Percentiles rank a stretch among this genome's conserved stretches.
phyloP scores from a whole-genome alignment of 2,888 invertebrate species.

The Stegana nigrithorax region DNA sequence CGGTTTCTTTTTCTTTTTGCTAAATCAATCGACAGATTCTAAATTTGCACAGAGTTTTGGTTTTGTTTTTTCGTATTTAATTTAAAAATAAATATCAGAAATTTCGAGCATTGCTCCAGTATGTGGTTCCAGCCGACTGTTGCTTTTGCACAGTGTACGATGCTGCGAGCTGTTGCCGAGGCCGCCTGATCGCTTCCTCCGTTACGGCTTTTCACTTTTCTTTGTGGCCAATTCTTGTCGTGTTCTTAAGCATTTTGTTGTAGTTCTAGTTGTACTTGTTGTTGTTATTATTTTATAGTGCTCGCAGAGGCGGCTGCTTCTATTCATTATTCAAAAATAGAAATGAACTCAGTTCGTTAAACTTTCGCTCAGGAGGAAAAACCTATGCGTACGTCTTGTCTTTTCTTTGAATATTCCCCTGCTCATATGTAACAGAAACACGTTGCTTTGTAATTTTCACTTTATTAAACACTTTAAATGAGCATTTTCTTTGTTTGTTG shows the following conservation, averaged over 20 bases:
- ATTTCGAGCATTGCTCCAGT: too few species aligned
- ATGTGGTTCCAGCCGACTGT: neutral
- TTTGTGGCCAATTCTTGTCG: neutral
- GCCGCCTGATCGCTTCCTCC: neutral
- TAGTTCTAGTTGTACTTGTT: neutral
- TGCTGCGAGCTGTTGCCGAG: neutral
- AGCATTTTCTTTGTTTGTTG: slow-evolving; percentile 12
- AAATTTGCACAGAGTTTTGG: too few species aligned
- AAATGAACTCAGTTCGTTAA: slow-evolving; percentile 70
- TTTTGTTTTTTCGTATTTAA: too few species aligned
- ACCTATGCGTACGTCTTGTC: slow-evolving; percentile 9
- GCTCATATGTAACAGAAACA: neutral
- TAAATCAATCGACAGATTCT: too few species aligned
- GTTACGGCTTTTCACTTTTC: slow-evolving; percentile 1
- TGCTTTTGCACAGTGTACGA: neutral
- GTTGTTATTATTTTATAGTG: too few species aligned
- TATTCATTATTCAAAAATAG: slow-evolving; percentile 62
- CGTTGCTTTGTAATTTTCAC: neutral
- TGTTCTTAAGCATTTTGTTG: too few species aligned
- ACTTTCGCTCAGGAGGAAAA: slow-evolving; percentile 51
- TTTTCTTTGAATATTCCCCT: slow-evolving; percentile 12
- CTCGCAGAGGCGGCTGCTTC: slow-evolving; percentile 25
- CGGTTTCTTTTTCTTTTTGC: too few species aligned
- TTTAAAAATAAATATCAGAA: too few species aligned
- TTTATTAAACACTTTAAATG: slow-evolving; percentile 13